Conservation (phyloP, 2,888 invertebrate species). For the Epiblema foenella region DNA sequence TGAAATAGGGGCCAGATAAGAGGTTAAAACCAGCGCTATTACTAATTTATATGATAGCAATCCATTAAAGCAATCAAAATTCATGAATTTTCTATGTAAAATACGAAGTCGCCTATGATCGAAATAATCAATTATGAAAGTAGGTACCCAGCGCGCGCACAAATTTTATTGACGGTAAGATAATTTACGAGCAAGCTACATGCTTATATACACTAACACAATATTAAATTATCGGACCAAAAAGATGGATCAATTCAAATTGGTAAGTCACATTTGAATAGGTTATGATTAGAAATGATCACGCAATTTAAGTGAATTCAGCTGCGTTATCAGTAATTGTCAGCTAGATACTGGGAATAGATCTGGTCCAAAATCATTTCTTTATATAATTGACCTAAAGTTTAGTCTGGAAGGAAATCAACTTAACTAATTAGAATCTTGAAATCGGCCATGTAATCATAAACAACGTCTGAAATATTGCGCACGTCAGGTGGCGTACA, state of each 20-base stretch:
- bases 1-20: too few species aligned
- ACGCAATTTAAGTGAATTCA: neutral
- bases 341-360: neutral
- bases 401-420: too few species aligned
- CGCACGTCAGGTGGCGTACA: neutral
- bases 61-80: too few species aligned
- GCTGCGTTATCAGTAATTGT: neutral
- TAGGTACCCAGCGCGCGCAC: neutral
- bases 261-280: conserved; percentile 1
- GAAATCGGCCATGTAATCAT: neutral
- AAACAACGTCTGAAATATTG: neutral
- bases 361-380: neutral
- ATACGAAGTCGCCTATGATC: too few species aligned
- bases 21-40: too few species aligned
- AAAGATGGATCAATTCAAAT: conserved; percentile 3
- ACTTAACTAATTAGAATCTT: too few species aligned
- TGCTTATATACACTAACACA: neutral
- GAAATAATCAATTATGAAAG: too few species aligned
- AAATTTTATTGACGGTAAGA: neutral
- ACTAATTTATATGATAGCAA: too few species aligned
- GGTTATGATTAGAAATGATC: conserved; percentile 5
- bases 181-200: neutral
- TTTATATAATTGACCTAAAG: neutral
- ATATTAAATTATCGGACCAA: conserved; percentile 1
- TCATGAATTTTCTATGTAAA: too few species aligned